These are phyloP conservation scores for Macropis europaea DNA, from an alignment of 2,888 invertebrate genomes.

Conservation along the genomic window DNA sequence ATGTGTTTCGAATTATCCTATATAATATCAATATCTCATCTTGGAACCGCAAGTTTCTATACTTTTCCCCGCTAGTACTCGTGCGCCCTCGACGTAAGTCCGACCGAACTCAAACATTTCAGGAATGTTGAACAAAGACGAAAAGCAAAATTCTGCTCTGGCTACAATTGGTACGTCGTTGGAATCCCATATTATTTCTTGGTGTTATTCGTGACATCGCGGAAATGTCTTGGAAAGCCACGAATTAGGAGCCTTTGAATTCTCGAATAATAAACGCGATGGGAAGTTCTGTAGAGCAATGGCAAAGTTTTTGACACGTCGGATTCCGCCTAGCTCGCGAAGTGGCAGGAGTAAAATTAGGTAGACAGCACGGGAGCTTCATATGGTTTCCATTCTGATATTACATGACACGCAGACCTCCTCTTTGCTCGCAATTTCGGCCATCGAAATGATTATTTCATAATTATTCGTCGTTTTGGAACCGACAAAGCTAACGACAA, in stretches of 20 bases:
- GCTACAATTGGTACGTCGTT: background rate
- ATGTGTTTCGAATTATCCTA: background rate
- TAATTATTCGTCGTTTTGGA: slow-evolving; percentile 6
- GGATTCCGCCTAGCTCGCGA: slow-evolving; percentile 13
- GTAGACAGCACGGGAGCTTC: slow-evolving; percentile 6
- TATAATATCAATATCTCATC: no score
- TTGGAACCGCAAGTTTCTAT: background rate
- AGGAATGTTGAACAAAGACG: background rate
- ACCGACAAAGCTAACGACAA: slow-evolving; percentile 21
- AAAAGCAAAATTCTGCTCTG: background rate
- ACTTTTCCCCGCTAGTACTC: no score
- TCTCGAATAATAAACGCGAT: slow-evolving; percentile 6
- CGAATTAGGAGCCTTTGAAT: slow-evolving; percentile 23
- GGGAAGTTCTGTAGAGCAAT: background rate
- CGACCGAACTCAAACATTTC: background rate
- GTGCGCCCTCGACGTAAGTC: no score
- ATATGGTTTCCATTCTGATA: slow-evolving; percentile 1
- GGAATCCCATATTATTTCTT: background rate
- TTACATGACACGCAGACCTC: background rate
- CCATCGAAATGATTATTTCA: slow-evolving; percentile 4
- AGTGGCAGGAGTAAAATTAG: slow-evolving; percentile 40
- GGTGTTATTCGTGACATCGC: background rate
- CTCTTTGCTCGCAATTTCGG: slow-evolving; percentile 1
- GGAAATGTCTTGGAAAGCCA: background rate
- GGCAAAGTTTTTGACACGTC: background rate